These are phyloP conservation scores for Cervus canadensis DNA, from an alignment of 2,113 vertebrate species.

Conservation along the genomic window DNA sequence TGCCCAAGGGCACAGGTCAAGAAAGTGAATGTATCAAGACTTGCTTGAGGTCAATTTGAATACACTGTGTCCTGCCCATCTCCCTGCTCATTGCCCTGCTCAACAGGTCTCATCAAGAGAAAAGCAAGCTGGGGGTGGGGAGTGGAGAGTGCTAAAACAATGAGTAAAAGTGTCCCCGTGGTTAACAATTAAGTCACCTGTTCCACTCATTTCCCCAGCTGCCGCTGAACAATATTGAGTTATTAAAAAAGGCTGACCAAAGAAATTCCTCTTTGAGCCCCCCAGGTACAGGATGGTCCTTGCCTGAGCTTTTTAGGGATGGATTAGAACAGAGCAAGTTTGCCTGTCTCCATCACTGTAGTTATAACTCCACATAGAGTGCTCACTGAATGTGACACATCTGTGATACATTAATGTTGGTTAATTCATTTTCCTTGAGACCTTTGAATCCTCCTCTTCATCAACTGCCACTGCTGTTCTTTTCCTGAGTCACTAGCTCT, in stretches of 20 bases:
- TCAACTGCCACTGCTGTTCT: background rate
- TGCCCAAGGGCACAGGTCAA: background rate
- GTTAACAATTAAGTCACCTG: background rate
- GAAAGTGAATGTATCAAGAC: background rate
- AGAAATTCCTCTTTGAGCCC: background rate
- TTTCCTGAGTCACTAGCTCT: background rate
- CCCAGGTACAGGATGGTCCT: background rate
- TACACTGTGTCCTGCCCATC: background rate
- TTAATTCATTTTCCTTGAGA: background rate
- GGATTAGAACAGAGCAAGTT: background rate
- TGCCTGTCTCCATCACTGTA: background rate
- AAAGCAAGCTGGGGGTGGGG: background rate
- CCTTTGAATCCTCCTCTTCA: background rate
- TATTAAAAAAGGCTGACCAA: background rate
- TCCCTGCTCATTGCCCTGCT: background rate
- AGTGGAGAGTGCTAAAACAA: background rate
- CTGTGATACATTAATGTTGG: background rate
- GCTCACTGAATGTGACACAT: background rate
- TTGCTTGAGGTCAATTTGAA: background rate
- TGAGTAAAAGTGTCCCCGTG: background rate
- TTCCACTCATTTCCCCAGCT: background rate
- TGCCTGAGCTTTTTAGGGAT: background rate
- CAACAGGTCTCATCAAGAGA: background rate
- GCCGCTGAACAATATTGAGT: background rate
- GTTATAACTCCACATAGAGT: background rate